A percentile compares a stretch with the other conserved stretches of the same genome.
Conservation (phyloP, 2,113 vertebrate species). For the Neolamprologus devosi region DNA sequence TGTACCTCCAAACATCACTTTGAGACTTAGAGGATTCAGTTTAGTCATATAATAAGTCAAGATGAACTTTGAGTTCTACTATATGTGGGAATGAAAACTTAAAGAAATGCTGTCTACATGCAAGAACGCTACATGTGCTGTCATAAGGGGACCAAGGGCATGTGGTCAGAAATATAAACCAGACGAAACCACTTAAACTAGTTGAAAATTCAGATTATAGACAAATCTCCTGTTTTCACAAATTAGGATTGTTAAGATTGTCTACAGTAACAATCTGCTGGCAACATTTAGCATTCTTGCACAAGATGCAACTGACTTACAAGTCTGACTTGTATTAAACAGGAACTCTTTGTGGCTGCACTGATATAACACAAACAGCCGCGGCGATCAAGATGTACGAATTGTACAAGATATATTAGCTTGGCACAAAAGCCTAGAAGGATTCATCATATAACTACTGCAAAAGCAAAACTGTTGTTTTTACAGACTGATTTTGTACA, state of each 20-base stretch:
- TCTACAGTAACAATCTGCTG: background rate
- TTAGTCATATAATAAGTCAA: background rate
- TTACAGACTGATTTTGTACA: background rate
- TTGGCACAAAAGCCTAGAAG: background rate
- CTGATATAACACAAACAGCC: background rate
- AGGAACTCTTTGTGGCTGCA: background rate
- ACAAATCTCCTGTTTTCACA: background rate
- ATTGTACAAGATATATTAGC: background rate
- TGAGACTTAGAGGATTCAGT: background rate
- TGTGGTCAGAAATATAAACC: background rate
- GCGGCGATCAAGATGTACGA: fast-evolving
- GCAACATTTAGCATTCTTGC: background rate
- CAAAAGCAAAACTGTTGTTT: background rate
- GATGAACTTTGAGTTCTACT: background rate
- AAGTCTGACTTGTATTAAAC: background rate
- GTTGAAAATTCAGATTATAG: background rate
- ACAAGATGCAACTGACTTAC: background rate
- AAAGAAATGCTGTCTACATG: background rate
- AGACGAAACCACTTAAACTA: background rate
- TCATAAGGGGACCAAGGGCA: background rate
- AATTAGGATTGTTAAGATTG: background rate
- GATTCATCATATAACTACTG: background rate
- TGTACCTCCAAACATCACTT: slow-evolving; percentile 4
- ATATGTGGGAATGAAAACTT: background rate
- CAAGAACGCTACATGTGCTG: background rate